Conservation (phyloP, 2,888 invertebrate genomes). For the Arrhopalites spinosus region DNA sequence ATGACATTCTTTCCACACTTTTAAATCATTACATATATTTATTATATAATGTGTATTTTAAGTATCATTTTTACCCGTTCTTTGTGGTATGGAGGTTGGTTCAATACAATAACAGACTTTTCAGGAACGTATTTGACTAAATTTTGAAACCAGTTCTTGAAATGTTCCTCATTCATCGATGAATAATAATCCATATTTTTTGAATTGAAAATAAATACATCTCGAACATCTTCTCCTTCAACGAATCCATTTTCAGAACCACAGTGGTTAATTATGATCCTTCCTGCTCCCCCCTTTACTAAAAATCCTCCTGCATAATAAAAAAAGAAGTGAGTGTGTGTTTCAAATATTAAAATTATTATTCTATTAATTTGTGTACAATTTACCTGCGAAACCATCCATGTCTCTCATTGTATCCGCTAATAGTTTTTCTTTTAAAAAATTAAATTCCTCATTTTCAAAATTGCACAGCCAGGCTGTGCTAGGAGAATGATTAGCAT, state of each 20-base stretch:
- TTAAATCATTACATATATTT: too few species aligned
- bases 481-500: neutral
- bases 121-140: neutral
- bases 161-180: neutral
- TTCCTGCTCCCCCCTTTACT: neutral
- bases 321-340: neutral
- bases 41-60: too few species aligned
- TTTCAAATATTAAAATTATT: neutral
- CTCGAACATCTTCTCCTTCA: neutral
- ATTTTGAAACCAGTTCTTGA: neutral
- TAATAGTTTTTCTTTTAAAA: neutral
- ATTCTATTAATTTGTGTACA: neutral
- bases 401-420: neutral
- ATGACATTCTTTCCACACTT: too few species aligned
- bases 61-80: neutral
- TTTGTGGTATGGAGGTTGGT: neutral
- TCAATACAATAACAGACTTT: neutral
- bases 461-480: neutral
- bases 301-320: neutral
- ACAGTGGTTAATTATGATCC: neutral
- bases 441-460: neutral
- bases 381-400: too few species aligned
- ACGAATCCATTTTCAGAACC: neutral
- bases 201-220: neutral
- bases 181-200: neutral